These are phyloP conservation scores for Irena cyanogastra DNA, from an alignment of 2,113 vertebrate species.

Conservation along the genomic window DNA sequence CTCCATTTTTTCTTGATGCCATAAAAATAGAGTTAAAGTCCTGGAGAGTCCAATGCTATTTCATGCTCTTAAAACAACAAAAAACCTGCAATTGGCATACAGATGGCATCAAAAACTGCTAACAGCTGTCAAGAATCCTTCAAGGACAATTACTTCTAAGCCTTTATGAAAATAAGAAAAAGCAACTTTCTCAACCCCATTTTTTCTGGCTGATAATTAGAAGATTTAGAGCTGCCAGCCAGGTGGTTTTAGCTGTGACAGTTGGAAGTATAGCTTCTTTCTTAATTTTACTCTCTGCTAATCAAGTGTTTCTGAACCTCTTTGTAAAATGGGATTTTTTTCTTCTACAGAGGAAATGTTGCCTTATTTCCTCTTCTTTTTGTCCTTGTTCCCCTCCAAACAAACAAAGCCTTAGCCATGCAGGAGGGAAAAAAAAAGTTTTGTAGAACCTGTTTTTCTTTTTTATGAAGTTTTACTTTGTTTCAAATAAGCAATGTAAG, in stretches of 20 bases:
- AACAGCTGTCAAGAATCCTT: background rate
- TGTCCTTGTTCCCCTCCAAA: background rate
- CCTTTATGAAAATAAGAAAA: background rate
- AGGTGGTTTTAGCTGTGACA: background rate
- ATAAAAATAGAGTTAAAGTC: background rate
- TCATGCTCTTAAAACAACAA: background rate
- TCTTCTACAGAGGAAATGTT: background rate
- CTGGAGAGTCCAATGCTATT: background rate
- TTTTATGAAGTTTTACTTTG: background rate
- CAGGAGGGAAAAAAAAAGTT: background rate
- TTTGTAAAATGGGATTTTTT: background rate
- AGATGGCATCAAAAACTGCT: background rate
- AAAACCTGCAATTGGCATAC: background rate
- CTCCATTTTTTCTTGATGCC: background rate
- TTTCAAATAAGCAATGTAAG: background rate
- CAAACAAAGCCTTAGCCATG: background rate
- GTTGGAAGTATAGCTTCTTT: background rate
- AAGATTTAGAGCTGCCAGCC: background rate
- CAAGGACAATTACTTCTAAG: constrained; percentile 24
- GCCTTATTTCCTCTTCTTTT: background rate
- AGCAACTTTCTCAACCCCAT: background rate
- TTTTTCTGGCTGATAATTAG: constrained; percentile 18
- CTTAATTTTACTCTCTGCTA: background rate
- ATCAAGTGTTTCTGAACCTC: background rate
- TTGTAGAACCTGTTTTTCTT: background rate